Evolutionary conservation across 23 tunicate genomes (phyloP).

Genomic region (Trididemnum clinides): DNA sequence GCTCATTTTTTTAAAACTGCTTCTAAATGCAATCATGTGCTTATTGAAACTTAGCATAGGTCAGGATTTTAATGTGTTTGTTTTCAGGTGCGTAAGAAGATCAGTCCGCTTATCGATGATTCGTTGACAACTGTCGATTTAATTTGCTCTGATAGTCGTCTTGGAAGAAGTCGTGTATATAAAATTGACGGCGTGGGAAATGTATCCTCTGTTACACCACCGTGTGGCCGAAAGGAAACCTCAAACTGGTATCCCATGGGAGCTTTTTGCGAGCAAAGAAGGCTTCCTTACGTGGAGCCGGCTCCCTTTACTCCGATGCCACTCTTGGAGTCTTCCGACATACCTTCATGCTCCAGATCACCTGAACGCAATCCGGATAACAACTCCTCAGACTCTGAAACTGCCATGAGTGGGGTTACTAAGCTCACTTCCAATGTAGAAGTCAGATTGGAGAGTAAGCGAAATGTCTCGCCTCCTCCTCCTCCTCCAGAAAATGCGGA

Average conservation of each 20-base stretch:
- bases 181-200: background rate
- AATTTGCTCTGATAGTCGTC: background rate
- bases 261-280: slow-evolving; percentile 8
- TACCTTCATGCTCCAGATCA: slow-evolving; percentile 14
- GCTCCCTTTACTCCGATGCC: too few relatives aligned
- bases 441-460: background rate
- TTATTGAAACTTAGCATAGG: too few relatives aligned
- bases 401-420: background rate
- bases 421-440: background rate
- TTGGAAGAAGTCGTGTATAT: background rate
- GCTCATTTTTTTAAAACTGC: too few relatives aligned
- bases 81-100: background rate
- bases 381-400: background rate
- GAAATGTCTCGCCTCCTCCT: background rate
- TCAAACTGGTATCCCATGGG: background rate
- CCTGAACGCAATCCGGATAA: background rate
- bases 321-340: background rate
- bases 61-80: too few relatives aligned
- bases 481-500: background rate
- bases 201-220: background rate
- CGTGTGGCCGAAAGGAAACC: background rate
- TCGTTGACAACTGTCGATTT: background rate
- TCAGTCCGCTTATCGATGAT: background rate
- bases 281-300: background rate
- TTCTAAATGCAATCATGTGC: too few relatives aligned